Evolutionary conservation across 1,140 invertebrate species (phyloP).

Genomic region (Atta colombica): DNA sequence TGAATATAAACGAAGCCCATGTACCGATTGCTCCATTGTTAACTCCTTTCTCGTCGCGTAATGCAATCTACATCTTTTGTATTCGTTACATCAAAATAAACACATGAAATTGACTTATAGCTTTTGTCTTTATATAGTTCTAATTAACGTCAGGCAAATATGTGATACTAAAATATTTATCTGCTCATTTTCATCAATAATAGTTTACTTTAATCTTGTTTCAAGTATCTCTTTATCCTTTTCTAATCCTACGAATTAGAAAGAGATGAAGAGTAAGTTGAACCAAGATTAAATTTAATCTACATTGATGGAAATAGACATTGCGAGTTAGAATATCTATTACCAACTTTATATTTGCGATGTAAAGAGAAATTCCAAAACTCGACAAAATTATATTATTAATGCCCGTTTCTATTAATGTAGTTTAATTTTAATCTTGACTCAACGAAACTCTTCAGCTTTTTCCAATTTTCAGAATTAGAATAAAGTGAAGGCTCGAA

Average conservation of each 20-base stretch:
- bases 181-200: too few relatives aligned
- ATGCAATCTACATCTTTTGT: neutral
- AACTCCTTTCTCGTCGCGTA: neutral
- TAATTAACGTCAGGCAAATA: neutral
- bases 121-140: neutral
- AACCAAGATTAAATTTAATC: too few relatives aligned
- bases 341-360: neutral
- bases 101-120: neutral
- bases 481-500: too few relatives aligned
- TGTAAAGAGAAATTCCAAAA: neutral
- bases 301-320: too few relatives aligned
- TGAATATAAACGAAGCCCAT: slow-evolving; percentile 56
- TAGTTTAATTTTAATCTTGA: too few relatives aligned
- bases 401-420: too few relatives aligned
- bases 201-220: too few relatives aligned
- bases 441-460: too few relatives aligned
- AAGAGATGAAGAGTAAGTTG: too few relatives aligned
- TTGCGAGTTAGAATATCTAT: neutral
- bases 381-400: neutral
- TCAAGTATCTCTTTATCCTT: too few relatives aligned
- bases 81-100: neutral
- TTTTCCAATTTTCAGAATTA: too few relatives aligned
- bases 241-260: too few relatives aligned
- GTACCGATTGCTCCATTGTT: slow-evolving; percentile 19
- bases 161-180: neutral